Base-by-base conservation (phyloP, 2,888 invertebrate species). In the Limenitis camilla region DNA sequence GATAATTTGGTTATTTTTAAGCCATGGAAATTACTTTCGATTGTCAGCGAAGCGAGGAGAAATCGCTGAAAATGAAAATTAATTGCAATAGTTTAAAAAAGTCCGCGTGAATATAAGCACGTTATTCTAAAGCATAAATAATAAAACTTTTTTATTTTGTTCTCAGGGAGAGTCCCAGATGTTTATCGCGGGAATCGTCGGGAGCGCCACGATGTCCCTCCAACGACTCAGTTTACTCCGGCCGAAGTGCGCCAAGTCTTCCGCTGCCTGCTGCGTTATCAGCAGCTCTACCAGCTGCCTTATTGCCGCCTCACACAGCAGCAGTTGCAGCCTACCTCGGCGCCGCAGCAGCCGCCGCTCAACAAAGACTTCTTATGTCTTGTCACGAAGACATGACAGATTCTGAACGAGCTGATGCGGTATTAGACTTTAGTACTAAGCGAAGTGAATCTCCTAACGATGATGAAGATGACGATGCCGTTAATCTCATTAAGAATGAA, bases 391-490 rank as follows among this genome's bases (percentile, higher is more conserved):
- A 94, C 47, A 91, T 91, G 62, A 88, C 86, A 38, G 88, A 90
- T 57, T 74, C 91, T 52, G 90, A 90, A 36, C 90, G 92, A 53
- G 78, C 84, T 35, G 89, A 90, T 57, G 90, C 91, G 32, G 93
- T 92, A 33, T 81, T 96, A 50, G 94, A 96, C 80, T 96, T 95
- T 69, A 96, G 96, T 77, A 92, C 93, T 30, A 93, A 94, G 69
- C 89, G 92, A 63, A 80, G 84, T 53, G 82, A 81, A 60, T 85
- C 89, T 56, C 74, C 90, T 49, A 69, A 87, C 53, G 84, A 89
- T 53, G 74, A 89, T 65, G 74, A 89, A 54, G 89, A 90, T 28
- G 91, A 91, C 38, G 89, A 90, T 58, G 92, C 90, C 33, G 89
- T 93, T 56, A 93, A 94, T 74, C 88, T 93, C 42, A 92, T 91